Percentiles rank a stretch among this genome's conserved stretches.
Conservation (phyloP, 2,113 vertebrate genomes). For the Lasiurus borealis region DNA sequence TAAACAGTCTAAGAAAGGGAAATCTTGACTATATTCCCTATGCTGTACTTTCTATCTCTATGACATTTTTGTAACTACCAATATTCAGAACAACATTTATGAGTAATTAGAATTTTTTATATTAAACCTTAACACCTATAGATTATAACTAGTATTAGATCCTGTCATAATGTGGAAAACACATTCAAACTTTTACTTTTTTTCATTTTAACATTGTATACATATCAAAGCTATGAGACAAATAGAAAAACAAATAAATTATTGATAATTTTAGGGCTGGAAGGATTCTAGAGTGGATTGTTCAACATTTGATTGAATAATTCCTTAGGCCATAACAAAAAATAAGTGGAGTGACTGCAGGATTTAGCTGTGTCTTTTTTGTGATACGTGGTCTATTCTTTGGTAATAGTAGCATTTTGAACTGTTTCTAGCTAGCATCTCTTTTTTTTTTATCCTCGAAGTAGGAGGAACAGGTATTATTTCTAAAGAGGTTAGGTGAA, state of each 20-base stretch:
- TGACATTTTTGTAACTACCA: too few relatives aligned
- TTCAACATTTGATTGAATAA: conserved; percentile 55
- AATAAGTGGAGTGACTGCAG: neutral
- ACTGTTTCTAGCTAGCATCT: conserved; percentile 53
- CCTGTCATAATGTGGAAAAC: neutral
- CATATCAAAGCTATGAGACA: conserved; percentile 6
- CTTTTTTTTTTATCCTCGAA: neutral
- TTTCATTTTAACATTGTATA: neutral
- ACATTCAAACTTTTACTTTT: neutral
- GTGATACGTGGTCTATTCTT: neutral
- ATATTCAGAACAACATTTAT: neutral
- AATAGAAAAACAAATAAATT: conserved; percentile 50
- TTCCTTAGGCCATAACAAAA: neutral
- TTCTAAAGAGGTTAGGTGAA: neutral
- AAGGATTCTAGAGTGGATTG: conserved; percentile 18
- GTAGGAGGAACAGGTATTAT: neutral
- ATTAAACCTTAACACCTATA: neutral
- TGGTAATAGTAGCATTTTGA: conserved; percentile 36
- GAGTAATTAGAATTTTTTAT: conserved; percentile 23
- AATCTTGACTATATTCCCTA: neutral
- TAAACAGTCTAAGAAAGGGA: neutral
- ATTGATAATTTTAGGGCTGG: conserved; percentile 51
- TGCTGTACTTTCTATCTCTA: too few relatives aligned
- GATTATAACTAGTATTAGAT: neutral
- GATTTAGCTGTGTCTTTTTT: conserved; percentile 5